A percentile compares a stretch with the other conserved stretches of the same genome.
These are phyloP conservation scores for Ophion ventricosus DNA, from an alignment of 2,888 invertebrate species.

Conservation along the genomic window DNA sequence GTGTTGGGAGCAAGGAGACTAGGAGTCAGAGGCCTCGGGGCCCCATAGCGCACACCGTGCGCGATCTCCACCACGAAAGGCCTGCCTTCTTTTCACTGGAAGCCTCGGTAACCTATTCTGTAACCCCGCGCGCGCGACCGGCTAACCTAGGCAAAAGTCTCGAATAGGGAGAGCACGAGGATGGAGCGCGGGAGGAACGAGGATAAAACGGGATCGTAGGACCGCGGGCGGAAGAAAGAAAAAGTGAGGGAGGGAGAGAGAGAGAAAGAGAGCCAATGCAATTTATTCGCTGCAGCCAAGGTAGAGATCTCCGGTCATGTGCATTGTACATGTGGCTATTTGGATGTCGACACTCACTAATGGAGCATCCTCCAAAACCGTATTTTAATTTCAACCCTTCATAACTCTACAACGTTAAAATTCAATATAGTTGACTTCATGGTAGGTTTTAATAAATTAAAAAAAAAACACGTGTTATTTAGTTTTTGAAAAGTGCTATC, in stretches of 20 bases:
- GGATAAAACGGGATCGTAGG: conserved; percentile 9
- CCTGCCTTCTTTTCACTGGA: conserved; percentile 42
- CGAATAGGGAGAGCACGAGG: conserved; percentile 41
- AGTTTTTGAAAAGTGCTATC: no score
- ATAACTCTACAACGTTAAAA: no score
- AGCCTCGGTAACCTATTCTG: conserved; percentile 62
- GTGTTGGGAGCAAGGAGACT: conserved; percentile 30
- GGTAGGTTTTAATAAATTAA: no score
- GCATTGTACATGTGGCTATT: conserved; percentile 70
- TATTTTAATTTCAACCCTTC: no score
- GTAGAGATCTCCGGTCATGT: conserved; percentile 61
- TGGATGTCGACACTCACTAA: no score
- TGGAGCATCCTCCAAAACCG: no score
- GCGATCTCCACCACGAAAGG: conserved; percentile 37
- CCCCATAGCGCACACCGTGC: conserved; percentile 37
- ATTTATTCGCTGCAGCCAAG: conserved; percentile 68
- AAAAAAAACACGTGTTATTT: no score
- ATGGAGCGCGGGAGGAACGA: conserved; percentile 13
- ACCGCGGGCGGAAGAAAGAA: background rate
- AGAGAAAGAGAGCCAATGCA: conserved; percentile 37
- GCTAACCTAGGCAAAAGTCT: conserved; percentile 31
- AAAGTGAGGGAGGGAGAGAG: conserved; percentile 18
- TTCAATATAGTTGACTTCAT: no score
- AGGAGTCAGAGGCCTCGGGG: conserved; percentile 21
- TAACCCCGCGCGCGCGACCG: conserved; percentile 44